Conservation (phyloP, 2,888 invertebrate species). For the Apotomis turbidana region DNA sequence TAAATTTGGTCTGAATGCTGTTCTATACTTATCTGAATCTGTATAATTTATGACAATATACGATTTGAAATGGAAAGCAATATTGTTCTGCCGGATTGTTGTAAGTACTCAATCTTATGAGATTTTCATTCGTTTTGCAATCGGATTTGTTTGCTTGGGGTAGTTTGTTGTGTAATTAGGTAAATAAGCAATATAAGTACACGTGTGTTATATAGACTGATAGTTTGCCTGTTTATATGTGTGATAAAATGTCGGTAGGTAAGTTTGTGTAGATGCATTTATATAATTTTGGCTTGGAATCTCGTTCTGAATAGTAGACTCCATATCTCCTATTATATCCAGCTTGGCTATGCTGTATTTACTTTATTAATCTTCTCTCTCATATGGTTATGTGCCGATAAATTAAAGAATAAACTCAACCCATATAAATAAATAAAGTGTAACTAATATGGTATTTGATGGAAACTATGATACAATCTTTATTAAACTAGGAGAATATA, state of each 20-base stretch:
- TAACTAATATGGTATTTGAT: too few relatives aligned
- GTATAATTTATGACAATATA: background rate
- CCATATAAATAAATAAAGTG: too few relatives aligned
- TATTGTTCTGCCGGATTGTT: background rate
- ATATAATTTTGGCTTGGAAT: constrained; percentile 23
- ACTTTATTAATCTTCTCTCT: background rate
- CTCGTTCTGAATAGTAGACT: constrained; percentile 19
- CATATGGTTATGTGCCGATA: too few relatives aligned
- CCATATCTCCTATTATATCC: background rate
- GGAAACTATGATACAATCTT: too few relatives aligned
- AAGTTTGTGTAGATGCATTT: constrained; percentile 8
- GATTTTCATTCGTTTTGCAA: background rate
- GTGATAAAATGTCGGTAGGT: background rate
- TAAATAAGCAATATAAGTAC: constrained; percentile 20
- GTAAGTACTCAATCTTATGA: background rate
- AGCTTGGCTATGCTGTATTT: background rate
- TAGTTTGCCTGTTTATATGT: background rate
- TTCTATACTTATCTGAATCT: background rate
- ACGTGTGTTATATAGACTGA: constrained; percentile 38
- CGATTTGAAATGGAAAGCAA: background rate
- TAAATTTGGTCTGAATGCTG: constrained; percentile 7
- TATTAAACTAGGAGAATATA: too few relatives aligned
- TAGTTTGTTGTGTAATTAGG: constrained; percentile 3
- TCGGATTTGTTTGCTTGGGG: background rate
- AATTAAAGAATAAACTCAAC: too few relatives aligned